Conservation (phyloP, 2,113 vertebrate species). For the Eira barbara region DNA sequence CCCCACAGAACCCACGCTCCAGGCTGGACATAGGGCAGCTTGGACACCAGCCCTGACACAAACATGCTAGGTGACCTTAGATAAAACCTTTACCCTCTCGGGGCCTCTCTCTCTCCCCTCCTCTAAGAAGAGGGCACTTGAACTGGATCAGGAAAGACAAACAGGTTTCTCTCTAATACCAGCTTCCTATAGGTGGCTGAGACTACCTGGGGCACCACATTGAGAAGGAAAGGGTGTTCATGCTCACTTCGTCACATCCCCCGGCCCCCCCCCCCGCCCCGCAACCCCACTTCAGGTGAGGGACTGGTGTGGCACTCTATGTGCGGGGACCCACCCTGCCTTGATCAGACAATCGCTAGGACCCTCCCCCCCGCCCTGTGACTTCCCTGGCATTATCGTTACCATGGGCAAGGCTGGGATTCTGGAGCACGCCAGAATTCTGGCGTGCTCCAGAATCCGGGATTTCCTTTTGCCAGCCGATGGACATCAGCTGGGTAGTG, state of each 20-base stretch:
- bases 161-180: background rate
- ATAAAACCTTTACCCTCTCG: background rate
- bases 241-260: background rate
- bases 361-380: too few species aligned
- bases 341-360: background rate
- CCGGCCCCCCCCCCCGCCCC: too few species aligned
- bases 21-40: background rate
- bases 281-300: background rate
- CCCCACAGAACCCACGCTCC: background rate
- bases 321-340: background rate
- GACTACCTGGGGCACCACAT: background rate
- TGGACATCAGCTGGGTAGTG: background rate
- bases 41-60: background rate
- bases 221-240: background rate
- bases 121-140: background rate
- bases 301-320: background rate
- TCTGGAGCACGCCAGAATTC: too few species aligned
- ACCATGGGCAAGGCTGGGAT: background rate
- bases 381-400: background rate
- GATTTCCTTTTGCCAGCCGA: background rate
- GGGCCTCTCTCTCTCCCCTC: background rate
- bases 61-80: background rate
- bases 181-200: background rate
- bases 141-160: background rate
- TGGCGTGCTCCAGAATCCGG: background rate